phyloP scores from a whole-genome alignment of 2,797 vertebrate species.

The Trachops cirrhosus region DNA sequence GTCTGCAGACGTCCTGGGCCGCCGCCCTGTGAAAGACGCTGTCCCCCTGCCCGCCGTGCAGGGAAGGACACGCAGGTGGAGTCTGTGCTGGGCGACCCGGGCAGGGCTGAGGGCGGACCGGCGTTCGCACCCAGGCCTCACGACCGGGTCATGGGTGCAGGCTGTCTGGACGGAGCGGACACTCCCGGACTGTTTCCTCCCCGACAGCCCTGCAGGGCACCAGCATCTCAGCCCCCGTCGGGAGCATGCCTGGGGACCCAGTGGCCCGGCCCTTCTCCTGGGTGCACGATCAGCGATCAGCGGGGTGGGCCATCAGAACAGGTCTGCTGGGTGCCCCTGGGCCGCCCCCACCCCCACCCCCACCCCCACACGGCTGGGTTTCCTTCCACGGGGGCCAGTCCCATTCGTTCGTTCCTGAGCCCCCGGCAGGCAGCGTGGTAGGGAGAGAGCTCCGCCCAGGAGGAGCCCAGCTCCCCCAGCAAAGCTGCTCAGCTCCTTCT shows the following conservation, averaged over 20 bases:
- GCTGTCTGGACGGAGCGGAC: not conserved
- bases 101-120: not conserved
- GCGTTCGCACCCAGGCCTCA: not conserved
- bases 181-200: not conserved
- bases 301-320: not conserved
- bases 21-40: accelerated
- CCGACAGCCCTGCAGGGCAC: not conserved
- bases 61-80: accelerated
- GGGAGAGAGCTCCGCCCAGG: not conserved
- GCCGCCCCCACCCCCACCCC: not conserved
- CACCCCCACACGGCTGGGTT: not conserved
- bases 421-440: not conserved
- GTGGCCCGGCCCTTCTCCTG: accelerated
- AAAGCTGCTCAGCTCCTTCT: not conserved
- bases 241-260: not conserved
- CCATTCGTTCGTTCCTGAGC: not conserved
- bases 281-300: accelerated
- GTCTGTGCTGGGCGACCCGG: not conserved
- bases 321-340: not conserved
- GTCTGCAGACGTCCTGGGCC: accelerated
- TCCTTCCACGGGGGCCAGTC: not conserved
- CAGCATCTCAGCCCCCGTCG: not conserved
- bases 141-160: not conserved
- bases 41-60: accelerated
- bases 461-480: not conserved